Evolutionary conservation across 2,888 invertebrate species (phyloP).

Genomic region (Chouioia cunea): DNA sequence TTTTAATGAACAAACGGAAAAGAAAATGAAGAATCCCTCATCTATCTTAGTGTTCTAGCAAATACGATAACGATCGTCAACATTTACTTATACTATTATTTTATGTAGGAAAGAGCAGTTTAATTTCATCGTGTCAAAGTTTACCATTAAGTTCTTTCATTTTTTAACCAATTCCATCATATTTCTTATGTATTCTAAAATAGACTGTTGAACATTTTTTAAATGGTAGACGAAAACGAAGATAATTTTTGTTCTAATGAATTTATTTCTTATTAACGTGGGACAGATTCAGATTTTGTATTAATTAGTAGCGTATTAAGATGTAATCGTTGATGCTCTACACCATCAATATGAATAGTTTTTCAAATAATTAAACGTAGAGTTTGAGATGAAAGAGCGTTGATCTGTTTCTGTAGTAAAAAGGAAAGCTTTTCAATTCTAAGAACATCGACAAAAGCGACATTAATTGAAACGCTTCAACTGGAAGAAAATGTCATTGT

Average conservation of each 20-base stretch:
- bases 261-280: too few species aligned
- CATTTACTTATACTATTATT: slow-evolving; percentile 5
- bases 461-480: slow-evolving; percentile 1
- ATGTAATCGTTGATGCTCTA: slow-evolving; percentile 2
- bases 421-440: slow-evolving; percentile 19
- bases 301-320: slow-evolving; percentile 31
- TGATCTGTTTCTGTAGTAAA: background rate
- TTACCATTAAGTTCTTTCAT: too few species aligned
- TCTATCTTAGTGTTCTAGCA: background rate
- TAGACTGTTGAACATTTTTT: too few species aligned
- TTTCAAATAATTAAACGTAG: slow-evolving; percentile 15
- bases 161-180: too few species aligned
- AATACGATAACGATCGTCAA: background rate
- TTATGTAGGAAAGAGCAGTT: background rate
- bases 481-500: background rate
- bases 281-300: too few species aligned
- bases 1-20: slow-evolving; percentile 21
- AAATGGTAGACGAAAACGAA: too few species aligned
- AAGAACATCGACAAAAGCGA: background rate
- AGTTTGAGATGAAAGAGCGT: too few species aligned
- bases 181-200: too few species aligned
- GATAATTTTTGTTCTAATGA: too few species aligned
- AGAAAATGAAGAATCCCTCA: background rate
- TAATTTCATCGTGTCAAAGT: background rate
- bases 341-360: slow-evolving; percentile 1